Evolutionary conservation across 2,113 vertebrate species (phyloP), one percentile per base, ranked within the genome.

Genomic region (Narcine bancroftii): DNA sequence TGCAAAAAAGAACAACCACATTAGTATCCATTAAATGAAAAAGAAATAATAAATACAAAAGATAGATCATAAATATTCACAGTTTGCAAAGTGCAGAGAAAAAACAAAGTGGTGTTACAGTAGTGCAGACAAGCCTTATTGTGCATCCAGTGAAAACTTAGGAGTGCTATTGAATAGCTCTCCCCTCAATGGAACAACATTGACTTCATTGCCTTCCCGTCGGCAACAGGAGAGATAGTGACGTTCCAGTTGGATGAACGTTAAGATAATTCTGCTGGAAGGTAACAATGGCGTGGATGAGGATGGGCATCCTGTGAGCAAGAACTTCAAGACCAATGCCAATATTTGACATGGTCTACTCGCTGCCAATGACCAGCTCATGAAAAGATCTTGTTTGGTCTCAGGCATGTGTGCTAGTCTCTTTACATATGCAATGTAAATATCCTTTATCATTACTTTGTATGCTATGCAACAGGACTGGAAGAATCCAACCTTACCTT

Each of bases 351-450:
- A 85, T 36, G 81, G 81, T 85, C 53, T 50, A 85, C n/a, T 85
- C 29, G 60, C 81, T 85, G 11, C 81, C 81, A 87, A 63, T 87
- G 81, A 87, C 50, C 81, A 87, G n/a, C 81, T 39, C 13, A 87
- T 63, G n/a, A 87, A 87, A 63, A 53, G 56, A 15, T 17, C 2
- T n/a, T 87, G 81, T 87, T 87, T 87, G 53, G 53, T 63, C 53
- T 60, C 53, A 63, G 33, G 81, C 81, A 87, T 60, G 17, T 60
- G 81, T n/a, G 53, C 60, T 13, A n/a, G 33, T 72, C 7, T 72
- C n/a, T 72, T 72, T 33, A 21, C n/a, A n/a, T 87, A 6, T 36
- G 60, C 66, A 63, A 87, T 9, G 81, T 87, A 87, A 87, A 87
- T 87, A 87, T 36, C n/a, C 81, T 63, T 87, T n/a, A 60, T 56